phyloP scores from a whole-genome alignment of 2,888 invertebrate genomes.

The Eilema griseolum region DNA sequence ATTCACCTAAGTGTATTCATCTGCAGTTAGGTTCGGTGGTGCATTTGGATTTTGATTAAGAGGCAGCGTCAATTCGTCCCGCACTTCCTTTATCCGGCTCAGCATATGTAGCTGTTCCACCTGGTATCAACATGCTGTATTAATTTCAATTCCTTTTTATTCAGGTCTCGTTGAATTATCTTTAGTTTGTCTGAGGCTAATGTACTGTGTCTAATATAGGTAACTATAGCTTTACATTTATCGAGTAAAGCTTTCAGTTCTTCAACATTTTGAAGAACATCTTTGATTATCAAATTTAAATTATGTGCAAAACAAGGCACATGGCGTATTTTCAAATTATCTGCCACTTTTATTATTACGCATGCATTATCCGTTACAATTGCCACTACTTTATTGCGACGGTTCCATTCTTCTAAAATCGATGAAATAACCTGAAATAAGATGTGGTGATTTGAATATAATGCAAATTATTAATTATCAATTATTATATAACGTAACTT shows the following conservation, averaged over 20 bases:
- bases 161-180: conserved; percentile 10
- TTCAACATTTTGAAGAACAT: too few relatives aligned
- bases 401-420: conserved; percentile 25
- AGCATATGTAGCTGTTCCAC: conserved; percentile 22
- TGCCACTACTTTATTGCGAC: conserved; percentile 18
- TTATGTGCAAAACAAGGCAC: too few relatives aligned
- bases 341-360: too few relatives aligned
- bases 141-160: conserved; percentile 21
- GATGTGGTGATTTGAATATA: too few relatives aligned
- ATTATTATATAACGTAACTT: too few relatives aligned
- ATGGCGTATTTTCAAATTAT: too few relatives aligned
- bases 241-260: conserved; percentile 4
- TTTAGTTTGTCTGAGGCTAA: conserved; percentile 19
- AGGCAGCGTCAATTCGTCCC: too few relatives aligned
- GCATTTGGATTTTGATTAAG: too few relatives aligned
- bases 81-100: too few relatives aligned
- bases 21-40: background rate
- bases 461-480: too few relatives aligned
- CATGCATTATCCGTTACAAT: conserved; percentile 11
- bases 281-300: too few relatives aligned
- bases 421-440: conserved; percentile 19
- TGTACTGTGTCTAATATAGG: conserved; percentile 23
- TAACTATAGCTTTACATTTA: conserved; percentile 24
- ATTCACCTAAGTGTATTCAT: conserved; percentile 22
- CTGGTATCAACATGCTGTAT: conserved; percentile 25